Conservation (phyloP, 2,113 vertebrate genomes). For the Azemiops feae region DNA sequence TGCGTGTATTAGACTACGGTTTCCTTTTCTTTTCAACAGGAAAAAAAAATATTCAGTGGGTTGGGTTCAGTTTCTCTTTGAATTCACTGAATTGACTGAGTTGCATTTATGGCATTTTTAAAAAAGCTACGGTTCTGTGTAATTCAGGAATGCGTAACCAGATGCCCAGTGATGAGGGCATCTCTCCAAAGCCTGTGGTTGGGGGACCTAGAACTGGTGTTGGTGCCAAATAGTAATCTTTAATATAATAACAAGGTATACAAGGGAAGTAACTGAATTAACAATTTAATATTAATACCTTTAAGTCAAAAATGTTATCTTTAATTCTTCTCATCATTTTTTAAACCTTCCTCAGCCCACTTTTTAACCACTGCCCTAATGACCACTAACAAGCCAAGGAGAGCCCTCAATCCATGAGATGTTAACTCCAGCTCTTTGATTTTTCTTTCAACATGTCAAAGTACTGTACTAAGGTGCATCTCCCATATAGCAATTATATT, state of each 20-base stretch:
- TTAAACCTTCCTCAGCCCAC: background rate
- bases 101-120: background rate
- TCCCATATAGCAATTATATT: background rate
- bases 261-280: background rate
- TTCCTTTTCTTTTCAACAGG: too few species aligned
- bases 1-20: background rate
- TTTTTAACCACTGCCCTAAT: background rate
- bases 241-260: background rate
- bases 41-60: background rate
- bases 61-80: conserved; percentile 1
- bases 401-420: background rate
- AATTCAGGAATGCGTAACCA: background rate
- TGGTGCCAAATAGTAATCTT: background rate
- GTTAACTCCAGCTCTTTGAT: background rate
- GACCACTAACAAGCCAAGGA: background rate
- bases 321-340: background rate
- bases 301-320: background rate
- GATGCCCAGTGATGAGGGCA: background rate
- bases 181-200: background rate
- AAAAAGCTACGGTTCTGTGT: background rate
- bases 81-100: background rate
- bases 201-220: background rate
- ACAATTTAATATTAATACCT: background rate
- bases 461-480: background rate
- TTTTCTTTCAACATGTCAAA: background rate